A percentile compares a stretch with the other conserved stretches of the same genome.
Conservation (phyloP, 2,888 invertebrate genomes). For the Myathropa florea region DNA sequence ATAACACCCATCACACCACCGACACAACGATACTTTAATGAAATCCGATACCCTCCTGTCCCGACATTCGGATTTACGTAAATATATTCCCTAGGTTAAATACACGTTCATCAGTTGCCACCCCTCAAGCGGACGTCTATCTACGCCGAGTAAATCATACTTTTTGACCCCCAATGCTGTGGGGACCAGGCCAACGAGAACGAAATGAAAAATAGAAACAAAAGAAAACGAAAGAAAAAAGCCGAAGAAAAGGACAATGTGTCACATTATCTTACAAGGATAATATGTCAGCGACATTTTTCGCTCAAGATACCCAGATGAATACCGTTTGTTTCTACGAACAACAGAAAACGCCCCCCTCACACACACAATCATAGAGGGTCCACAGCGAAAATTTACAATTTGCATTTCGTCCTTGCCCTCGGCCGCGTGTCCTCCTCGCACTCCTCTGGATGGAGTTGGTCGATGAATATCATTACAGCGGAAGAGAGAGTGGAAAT, state of each 20-base stretch:
- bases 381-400: constrained; percentile 18
- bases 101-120: neutral
- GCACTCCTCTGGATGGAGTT: neutral
- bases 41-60: constrained; percentile 27
- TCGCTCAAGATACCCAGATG: constrained; percentile 25
- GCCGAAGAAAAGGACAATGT: constrained; percentile 19
- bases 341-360: neutral
- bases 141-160: neutral
- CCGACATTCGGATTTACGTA: constrained; percentile 6
- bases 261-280: constrained; percentile 44
- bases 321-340: constrained; percentile 30
- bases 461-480: constrained; percentile 29
- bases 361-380: neutral
- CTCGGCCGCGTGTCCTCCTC: neutral
- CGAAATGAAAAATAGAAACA: neutral
- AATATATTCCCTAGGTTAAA: neutral
- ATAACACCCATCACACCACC: neutral
- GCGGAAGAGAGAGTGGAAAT: constrained; percentile 16
- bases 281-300: constrained; percentile 52
- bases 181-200: neutral
- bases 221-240: neutral
- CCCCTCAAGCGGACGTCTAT: neutral
- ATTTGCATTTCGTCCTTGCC: constrained; percentile 1
- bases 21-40: neutral
- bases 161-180: neutral